These are phyloP conservation scores for Thyatira batis DNA, from an alignment of 2,888 invertebrate species.

Conservation along the genomic window DNA sequence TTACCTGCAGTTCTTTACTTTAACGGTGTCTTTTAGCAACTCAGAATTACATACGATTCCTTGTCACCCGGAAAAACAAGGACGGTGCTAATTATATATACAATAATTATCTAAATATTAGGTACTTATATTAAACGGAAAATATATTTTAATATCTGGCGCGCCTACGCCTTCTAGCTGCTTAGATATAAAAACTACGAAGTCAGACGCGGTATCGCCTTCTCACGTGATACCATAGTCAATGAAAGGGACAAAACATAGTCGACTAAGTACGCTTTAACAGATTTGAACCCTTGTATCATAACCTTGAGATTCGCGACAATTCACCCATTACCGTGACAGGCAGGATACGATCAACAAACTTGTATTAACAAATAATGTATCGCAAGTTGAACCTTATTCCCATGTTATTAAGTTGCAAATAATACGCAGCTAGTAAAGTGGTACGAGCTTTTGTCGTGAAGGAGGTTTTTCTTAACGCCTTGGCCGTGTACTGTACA, in stretches of 20 bases:
- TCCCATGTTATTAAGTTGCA: background rate
- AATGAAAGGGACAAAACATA: no score
- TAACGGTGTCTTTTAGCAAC: no score
- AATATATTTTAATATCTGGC: slow-evolving; percentile 21
- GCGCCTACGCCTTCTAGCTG: slow-evolving; percentile 19
- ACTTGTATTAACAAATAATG: slow-evolving; percentile 3
- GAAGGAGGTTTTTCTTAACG: background rate
- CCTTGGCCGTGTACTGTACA: background rate
- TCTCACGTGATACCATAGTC: no score
- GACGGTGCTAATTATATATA: no score
- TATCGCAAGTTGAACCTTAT: background rate
- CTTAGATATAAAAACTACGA: no score
- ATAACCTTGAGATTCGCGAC: slow-evolving; percentile 23
- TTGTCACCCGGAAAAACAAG: no score
- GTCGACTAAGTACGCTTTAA: slow-evolving; percentile 13
- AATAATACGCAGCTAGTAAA: background rate
- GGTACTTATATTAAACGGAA: slow-evolving; percentile 13
- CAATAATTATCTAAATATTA: no score
- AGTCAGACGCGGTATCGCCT: no score
- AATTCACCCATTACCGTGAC: slow-evolving; percentile 17
- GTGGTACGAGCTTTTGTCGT: background rate
- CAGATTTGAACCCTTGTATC: background rate
- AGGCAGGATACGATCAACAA: slow-evolving; percentile 23
- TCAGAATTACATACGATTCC: background rate
- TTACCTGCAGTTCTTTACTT: no score